phyloP scores from a whole-genome alignment of 2,797 vertebrate species.

The Steatocranus sp. region DNA sequence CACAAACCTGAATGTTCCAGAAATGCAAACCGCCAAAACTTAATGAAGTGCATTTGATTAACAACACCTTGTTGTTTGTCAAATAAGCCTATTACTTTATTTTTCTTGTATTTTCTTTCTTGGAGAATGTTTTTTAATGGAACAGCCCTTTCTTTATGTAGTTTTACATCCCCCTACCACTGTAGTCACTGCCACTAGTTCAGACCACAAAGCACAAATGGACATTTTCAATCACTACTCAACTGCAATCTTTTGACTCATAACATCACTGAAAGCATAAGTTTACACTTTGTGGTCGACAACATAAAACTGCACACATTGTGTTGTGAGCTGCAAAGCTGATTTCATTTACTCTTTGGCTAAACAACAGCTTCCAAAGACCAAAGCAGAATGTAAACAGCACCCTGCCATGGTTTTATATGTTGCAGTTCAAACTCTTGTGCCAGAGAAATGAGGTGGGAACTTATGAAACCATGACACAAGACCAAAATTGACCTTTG shows the following conservation, averaged over 20 bases:
- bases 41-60: background rate
- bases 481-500: background rate
- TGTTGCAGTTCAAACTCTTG: constrained; percentile 5
- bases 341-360: constrained; percentile 48
- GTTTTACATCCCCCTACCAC: background rate
- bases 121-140: background rate
- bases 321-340: constrained; percentile 13
- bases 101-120: background rate
- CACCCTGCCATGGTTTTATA: constrained; percentile 39
- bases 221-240: constrained; percentile 16
- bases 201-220: background rate
- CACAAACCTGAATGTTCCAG: background rate
- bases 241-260: background rate
- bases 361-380: constrained; percentile 46
- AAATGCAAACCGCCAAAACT: background rate
- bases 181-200: background rate
- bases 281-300: constrained; percentile 46
- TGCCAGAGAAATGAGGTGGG: background rate
- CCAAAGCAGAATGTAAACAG: constrained; percentile 47
- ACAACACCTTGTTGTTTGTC: background rate
- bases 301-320: constrained; percentile 21
- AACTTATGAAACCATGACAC: background rate
- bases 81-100: background rate
- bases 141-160: background rate
- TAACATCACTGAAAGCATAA: background rate